Base-by-base conservation (phyloP, 2,797 vertebrate species). In the Furcifer pardalis region DNA sequence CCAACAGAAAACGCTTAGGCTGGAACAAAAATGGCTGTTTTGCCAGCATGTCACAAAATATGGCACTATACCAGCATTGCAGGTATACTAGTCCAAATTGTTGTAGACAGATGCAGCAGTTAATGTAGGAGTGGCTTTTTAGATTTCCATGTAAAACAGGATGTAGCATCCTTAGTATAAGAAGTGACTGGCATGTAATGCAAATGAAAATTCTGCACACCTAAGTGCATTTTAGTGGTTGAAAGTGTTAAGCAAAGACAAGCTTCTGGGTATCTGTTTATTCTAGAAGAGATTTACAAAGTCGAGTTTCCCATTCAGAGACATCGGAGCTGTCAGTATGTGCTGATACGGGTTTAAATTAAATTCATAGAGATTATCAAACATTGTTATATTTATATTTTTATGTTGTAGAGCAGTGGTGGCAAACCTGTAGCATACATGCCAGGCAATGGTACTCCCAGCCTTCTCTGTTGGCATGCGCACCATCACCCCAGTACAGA, bases 31-130 rank as follows among this genome's bases (percentile, higher is more conserved):
- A 30, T 69, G 65, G 21, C 60, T 82, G 6, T 52, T 59, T 79
- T 63, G 74, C 84, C 74, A 77, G 65, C 65, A 60, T 49, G 63
- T 82, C 71, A 73, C 27, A 73, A 74, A 79, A 84, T 35, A n/a
- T 49, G 66, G 42, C 84, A 81, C 27, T 25, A 35, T 62, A 52
- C 42, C 79, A 37, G 25, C 56, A 63, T 19, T 86, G 65, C 79
- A 71, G 71, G 30, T 65, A 35, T 81, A 21, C 35, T 76, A 76
- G 49, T 35, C 23, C 8, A 46, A 30, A 44, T 56, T 4, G 27
- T 69, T 44, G 30, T n/a, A 71, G 63, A 25, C 56, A 62, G 79
- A 49, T 77, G 32, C 74, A 62, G 10, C 63, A 66, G 32, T 71
- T 76, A 30, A 30, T 85, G 76, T 69, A 81, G 69, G 25, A 59